Conservation (phyloP, 2,113 vertebrate species). For the Hemiscyllium ocellatum region DNA sequence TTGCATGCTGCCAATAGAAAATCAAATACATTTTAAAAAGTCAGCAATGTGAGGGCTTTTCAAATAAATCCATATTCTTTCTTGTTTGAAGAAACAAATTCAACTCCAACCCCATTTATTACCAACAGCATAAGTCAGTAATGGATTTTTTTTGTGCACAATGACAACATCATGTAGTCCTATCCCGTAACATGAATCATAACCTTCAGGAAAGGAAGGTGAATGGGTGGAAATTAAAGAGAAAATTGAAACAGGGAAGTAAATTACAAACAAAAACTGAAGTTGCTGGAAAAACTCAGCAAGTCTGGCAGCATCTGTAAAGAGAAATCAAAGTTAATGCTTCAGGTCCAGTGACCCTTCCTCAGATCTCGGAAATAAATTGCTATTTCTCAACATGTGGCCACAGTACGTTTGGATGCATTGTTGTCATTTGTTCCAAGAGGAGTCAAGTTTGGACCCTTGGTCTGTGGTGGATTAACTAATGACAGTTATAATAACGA, state of each 20-base stretch:
- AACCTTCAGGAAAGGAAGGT: neutral
- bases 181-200: neutral
- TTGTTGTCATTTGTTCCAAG: neutral
- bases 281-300: too few relatives aligned
- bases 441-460: neutral
- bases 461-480: neutral
- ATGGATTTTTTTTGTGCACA: neutral
- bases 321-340: too few relatives aligned
- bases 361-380: neutral
- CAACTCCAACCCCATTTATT: neutral
- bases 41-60: neutral
- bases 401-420: neutral
- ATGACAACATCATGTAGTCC: neutral
- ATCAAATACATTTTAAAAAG: neutral
- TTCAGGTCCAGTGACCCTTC: too few relatives aligned
- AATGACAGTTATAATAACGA: neutral
- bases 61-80: neutral
- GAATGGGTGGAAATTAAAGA: neutral
- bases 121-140: neutral
- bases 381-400: neutral
- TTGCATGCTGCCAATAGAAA: neutral
- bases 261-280: too few relatives aligned
- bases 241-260: neutral
- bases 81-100: neutral
- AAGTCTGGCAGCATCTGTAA: too few relatives aligned